These are phyloP conservation scores for Poecilia picta DNA, from an alignment of 2,797 vertebrate genomes.

Conservation along the genomic window DNA sequence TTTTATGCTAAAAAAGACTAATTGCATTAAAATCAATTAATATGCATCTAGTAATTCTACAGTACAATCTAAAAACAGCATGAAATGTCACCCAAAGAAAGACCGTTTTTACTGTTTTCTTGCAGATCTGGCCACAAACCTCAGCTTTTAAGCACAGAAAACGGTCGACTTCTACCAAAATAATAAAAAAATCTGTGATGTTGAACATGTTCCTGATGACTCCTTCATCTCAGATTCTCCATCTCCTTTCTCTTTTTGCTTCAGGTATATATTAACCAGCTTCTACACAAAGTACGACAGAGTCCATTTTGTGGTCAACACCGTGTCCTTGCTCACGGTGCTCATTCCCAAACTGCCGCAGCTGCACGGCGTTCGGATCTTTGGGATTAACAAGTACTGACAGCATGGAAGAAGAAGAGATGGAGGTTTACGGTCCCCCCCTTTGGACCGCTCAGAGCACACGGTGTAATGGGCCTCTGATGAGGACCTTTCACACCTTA, in stretches of 20 bases:
- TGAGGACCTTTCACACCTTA: constrained; percentile 40
- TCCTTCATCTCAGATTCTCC: not conserved
- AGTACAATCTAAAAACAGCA: not conserved
- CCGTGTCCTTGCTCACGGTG: constrained; percentile 88
- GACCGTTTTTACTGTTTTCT: not conserved
- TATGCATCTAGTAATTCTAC: not conserved
- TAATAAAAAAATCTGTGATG: not conserved
- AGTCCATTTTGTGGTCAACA: constrained; percentile 95
- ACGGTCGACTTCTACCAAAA: not conserved
- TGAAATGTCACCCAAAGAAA: not conserved
- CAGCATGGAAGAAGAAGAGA: constrained; percentile 33
- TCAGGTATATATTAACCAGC: constrained; percentile 96
- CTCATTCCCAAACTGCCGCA: constrained; percentile 98
- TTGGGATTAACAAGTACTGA: constrained; percentile 99
- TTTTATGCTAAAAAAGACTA: not conserved
- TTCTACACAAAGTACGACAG: constrained; percentile 98
- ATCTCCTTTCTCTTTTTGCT: not conserved
- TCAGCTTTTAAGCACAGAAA: not conserved
- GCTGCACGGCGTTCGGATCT: constrained; percentile 94
- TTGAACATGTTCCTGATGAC: not conserved
- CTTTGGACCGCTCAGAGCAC: constrained; percentile 42
- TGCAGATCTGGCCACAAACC: too few relatives aligned
- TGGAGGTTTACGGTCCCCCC: constrained; percentile 19
- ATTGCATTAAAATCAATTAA: not conserved
- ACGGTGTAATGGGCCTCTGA: constrained; percentile 42